These are phyloP conservation scores for Thinocorus orbignyianus DNA, from an alignment of 2,113 vertebrate genomes.

Conservation along the genomic window DNA sequence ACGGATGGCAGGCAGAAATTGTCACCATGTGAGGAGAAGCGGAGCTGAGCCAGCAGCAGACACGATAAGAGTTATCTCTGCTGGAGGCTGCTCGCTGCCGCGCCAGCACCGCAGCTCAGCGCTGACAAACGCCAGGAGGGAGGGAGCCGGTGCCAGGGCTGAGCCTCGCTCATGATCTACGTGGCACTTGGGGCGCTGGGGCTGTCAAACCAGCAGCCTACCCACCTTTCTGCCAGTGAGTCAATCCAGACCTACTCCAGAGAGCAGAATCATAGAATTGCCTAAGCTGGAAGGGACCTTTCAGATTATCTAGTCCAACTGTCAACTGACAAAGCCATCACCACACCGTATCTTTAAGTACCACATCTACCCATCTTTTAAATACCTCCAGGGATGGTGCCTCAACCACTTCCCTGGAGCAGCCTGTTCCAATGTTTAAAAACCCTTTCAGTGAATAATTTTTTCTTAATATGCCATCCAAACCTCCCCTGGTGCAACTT, in stretches of 20 bases:
- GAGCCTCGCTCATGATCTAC: not conserved
- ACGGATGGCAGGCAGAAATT: not conserved
- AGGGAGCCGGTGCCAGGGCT: rapidly evolving
- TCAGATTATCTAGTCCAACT: too few species aligned
- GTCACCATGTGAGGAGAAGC: not conserved
- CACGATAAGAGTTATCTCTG: not conserved
- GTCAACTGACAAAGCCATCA: too few species aligned
- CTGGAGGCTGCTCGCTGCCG: not conserved
- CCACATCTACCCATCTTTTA: too few species aligned
- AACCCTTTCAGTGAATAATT: too few species aligned
- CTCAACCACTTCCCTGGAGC: too few species aligned
- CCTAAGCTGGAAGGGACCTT: too few species aligned
- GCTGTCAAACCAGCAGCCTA: not conserved
- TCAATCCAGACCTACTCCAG: rapidly evolving
- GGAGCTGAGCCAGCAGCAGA: not conserved
- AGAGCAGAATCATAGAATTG: too few species aligned
- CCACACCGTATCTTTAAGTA: too few species aligned
- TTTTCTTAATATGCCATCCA: too few species aligned
- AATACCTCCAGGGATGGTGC: too few species aligned
- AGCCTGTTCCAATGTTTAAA: too few species aligned
- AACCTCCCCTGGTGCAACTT: too few species aligned
- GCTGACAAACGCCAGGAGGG: not conserved
- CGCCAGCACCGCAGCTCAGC: rapidly evolving
- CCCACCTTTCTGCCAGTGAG: not conserved
- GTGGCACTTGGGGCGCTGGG: rapidly evolving